These are phyloP conservation scores for Sphenodon punctatus DNA, from an alignment of 2,797 vertebrate genomes.

Conservation along the genomic window DNA sequence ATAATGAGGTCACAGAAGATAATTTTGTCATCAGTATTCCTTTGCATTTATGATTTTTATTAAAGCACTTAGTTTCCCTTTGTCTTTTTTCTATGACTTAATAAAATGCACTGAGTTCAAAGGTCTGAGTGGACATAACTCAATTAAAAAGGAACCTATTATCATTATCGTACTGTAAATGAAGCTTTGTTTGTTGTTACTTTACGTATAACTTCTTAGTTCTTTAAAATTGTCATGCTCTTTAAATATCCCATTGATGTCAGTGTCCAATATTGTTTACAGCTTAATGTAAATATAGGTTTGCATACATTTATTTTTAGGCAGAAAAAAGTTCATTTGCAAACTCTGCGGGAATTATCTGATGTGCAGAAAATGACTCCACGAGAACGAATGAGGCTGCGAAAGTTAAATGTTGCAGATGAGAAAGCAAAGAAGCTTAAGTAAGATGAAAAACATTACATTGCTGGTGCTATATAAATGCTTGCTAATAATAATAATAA, in stretches of 20 bases:
- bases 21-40: slow-evolving; percentile 27
- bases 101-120: slow-evolving; percentile 45
- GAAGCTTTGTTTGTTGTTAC: slow-evolving; percentile 43
- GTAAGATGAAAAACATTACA: slow-evolving; percentile 55
- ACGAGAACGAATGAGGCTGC: slow-evolving; percentile 80
- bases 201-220: slow-evolving; percentile 35
- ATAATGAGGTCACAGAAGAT: slow-evolving; percentile 4
- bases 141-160: slow-evolving; percentile 53
- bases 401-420: slow-evolving; percentile 81
- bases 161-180: slow-evolving; percentile 43
- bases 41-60: slow-evolving; percentile 36
- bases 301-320: slow-evolving; percentile 60
- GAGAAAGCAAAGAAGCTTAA: slow-evolving; percentile 78
- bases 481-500: too few species aligned
- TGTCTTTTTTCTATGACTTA: slow-evolving; percentile 7
- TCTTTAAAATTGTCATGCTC: slow-evolving; percentile 24
- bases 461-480: too few species aligned
- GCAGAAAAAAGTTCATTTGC: slow-evolving; percentile 81
- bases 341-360: slow-evolving; percentile 80
- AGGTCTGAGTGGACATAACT: slow-evolving; percentile 54
- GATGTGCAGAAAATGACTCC: slow-evolving; percentile 86
- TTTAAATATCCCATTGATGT: slow-evolving; percentile 23
- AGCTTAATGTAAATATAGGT: slow-evolving; percentile 22
- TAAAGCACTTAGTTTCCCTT: slow-evolving; percentile 1
- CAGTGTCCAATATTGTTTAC: slow-evolving; percentile 30